Evolutionary conservation across 1,140 invertebrate species (phyloP), one percentile per base, ranked within the genome.

Genomic region (Drosophila melanica): DNA sequence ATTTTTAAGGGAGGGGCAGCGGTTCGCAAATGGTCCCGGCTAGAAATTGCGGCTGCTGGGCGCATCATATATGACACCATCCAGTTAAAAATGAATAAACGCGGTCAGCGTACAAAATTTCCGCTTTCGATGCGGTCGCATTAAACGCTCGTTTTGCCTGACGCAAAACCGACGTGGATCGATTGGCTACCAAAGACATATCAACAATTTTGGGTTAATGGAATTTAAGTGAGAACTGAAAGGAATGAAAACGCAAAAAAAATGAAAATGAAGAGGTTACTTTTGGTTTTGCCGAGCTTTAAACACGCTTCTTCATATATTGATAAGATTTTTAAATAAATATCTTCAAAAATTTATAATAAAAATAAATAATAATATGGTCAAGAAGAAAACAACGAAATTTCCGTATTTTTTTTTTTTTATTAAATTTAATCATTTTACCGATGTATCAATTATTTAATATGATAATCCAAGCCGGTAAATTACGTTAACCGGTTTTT

Each of bases 41-140:
- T 16, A 47, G 12, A 65, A 8, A 20, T 9, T 68, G 39, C 35
- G 16, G 35, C 27, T 62, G 18, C 63, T 48, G 55, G 51, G 70
- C 8, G n/a, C n/a, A n/a, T n/a, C 20, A 10, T 62, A 51, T 74
- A 54, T 77, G 66, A 77, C 70, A 66, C 63, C 63, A 75, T 66
- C 65, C 71, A 87, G 75, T 87, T 82, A 82, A 79, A 87, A 82
- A 87, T 87, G 82, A 79, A 82, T 89, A 89, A 73, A 76, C 79
- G 69, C 30, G 53, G 53, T 20, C 23, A 53, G 12, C 39, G 39
- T n/a, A 53, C 6, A 33, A 16, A 16, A 16, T 33, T 18, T 10
- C 23, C 23, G 33, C 48, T 39, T 8, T 18, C 39, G n/a, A 10
- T 23, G 23, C 73, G 59, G 69, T 77, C 67, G 67, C 68, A 89